Evolutionary conservation across 2,888 invertebrate genomes (phyloP).

Genomic region (Parascotia fuliginaria): DNA sequence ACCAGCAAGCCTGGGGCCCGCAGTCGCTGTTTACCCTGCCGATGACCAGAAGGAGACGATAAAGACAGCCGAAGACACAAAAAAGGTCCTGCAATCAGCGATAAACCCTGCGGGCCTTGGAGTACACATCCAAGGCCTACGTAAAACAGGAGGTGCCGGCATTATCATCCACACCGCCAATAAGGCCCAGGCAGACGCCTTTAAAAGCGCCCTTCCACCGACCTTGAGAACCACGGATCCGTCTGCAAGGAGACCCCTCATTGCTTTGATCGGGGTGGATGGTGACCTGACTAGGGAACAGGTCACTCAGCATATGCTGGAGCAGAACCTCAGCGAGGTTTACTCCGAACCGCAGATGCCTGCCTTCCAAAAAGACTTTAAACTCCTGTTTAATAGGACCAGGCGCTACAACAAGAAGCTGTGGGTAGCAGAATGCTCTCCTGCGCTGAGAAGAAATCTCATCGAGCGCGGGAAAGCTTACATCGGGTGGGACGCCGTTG

Average conservation of each 20-base stretch:
- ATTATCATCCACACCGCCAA: conserved; percentile 12
- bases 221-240: conserved; percentile 11
- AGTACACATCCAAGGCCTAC: conserved; percentile 8
- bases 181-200: conserved; percentile 2
- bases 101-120: background rate
- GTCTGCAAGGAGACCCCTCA: background rate
- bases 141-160: conserved; percentile 4
- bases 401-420: background rate
- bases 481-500: conserved; percentile 25
- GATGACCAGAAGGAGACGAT: background rate
- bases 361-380: no score
- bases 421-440: background rate
- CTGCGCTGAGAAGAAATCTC: background rate
- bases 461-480: conserved; percentile 8
- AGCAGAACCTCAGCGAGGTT: background rate
- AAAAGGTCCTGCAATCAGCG: background rate
- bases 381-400: background rate
- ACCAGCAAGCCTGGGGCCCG: conserved; percentile 3
- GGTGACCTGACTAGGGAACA: background rate
- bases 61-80: conserved; percentile 16
- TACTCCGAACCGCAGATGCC: background rate
- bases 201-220: background rate
- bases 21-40: conserved; percentile 16
- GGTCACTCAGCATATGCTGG: background rate
- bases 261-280: background rate